Conservation (phyloP, 2,888 invertebrate genomes). For the Drosophila infuscata region DNA sequence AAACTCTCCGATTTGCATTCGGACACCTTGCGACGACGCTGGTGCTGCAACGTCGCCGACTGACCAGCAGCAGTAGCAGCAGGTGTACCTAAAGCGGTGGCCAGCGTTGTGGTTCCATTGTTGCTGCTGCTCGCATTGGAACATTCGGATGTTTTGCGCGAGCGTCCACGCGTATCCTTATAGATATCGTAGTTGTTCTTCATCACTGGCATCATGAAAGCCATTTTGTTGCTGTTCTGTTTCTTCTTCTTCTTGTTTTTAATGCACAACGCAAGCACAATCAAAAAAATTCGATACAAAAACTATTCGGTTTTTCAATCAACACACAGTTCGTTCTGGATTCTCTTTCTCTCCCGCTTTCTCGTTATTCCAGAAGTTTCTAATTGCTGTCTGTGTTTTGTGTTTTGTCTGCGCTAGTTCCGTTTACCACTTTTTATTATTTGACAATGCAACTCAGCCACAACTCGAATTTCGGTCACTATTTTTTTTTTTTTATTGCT, state of each 20-base stretch:
- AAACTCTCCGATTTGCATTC: conserved; percentile 86
- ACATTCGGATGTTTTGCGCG: conserved; percentile 91
- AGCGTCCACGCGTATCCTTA: conserved; percentile 90
- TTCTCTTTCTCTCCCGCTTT: conserved; percentile 13
- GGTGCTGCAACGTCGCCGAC: conserved; percentile 39
- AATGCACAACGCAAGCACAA: conserved; percentile 15
- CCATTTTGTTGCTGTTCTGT: conserved; percentile 87
- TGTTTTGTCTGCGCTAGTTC: conserved; percentile 10
- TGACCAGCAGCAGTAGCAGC: conserved; percentile 5
- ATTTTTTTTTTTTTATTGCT: neutral
- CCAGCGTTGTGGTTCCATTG: conserved; percentile 85
- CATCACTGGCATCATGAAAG: conserved; percentile 98
- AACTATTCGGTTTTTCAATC: conserved; percentile 6
- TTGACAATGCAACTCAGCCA: conserved; percentile 31
- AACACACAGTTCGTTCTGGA: conserved; percentile 19
- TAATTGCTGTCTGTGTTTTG: conserved; percentile 5
- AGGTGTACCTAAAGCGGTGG: conserved; percentile 87
- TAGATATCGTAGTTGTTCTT: conserved; percentile 97
- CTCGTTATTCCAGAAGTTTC: conserved; percentile 33
- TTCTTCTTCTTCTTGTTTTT: conserved; percentile 6
- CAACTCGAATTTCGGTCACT: conserved; percentile 28
- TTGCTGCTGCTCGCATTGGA: conserved; percentile 86
- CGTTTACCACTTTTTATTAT: conserved; percentile 14
- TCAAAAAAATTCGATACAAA: conserved; percentile 12
- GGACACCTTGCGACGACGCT: conserved; percentile 86